Evolutionary conservation across 2,113 vertebrate species (phyloP).

Genomic region (Typhlomys cinereus): DNA sequence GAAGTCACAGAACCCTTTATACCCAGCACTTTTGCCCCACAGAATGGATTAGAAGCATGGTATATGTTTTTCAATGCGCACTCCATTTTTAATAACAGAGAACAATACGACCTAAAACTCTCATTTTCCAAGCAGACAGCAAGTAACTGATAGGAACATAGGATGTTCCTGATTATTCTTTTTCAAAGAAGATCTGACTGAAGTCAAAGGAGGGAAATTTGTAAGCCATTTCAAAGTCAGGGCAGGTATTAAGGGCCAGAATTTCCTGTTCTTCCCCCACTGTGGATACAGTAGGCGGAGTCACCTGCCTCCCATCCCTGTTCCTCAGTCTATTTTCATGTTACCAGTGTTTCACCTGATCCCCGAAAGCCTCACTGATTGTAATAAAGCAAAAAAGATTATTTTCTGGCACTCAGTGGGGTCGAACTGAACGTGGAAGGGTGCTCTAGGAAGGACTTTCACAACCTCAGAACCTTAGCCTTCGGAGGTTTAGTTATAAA

Average conservation of each 20-base stretch:
- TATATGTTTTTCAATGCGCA: neutral
- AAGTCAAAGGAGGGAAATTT: neutral
- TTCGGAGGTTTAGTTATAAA: neutral
- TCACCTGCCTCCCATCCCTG: neutral
- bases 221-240: neutral
- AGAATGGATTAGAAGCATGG: neutral
- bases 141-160: neutral
- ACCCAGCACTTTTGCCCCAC: too few relatives aligned
- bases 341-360: neutral
- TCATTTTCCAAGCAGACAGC: neutral
- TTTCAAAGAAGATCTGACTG: neutral
- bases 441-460: neutral
- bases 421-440: neutral
- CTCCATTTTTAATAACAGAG: neutral
- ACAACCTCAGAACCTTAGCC: neutral
- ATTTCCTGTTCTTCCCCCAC: neutral
- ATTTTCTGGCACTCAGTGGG: neutral
- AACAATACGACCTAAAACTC: neutral
- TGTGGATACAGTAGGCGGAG: neutral
- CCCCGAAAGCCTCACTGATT: neutral
- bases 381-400: neutral
- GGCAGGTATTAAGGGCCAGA: neutral
- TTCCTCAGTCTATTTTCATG: neutral
- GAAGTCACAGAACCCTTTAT: neutral
- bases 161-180: neutral